These are phyloP conservation scores for Lagopus leucura DNA, from an alignment of 2,113 vertebrate genomes.

Conservation along the genomic window DNA sequence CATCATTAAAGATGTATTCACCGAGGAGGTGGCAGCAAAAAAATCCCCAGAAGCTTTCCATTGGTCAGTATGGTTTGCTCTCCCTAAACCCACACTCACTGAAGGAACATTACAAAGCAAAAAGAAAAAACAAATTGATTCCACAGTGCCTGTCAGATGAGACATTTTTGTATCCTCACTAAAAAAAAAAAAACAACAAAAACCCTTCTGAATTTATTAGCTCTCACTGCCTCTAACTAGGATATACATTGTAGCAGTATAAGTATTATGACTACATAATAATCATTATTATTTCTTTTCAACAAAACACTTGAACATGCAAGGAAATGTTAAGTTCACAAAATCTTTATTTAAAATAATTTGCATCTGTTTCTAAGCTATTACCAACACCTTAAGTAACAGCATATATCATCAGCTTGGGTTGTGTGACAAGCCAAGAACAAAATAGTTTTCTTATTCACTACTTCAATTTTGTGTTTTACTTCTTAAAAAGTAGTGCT, in stretches of 20 bases:
- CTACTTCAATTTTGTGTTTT: slow-evolving; percentile 10
- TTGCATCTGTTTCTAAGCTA: slow-evolving; percentile 10
- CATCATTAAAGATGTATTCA: not conserved
- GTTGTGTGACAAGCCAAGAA: slow-evolving; percentile 18
- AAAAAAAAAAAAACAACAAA: not conserved
- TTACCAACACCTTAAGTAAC: slow-evolving; percentile 15
- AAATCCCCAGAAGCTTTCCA: not conserved
- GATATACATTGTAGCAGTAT: not conserved
- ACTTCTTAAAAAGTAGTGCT: not conserved
- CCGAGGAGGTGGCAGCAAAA: not conserved
- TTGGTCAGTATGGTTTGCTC: not conserved
- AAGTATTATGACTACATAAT: not conserved
- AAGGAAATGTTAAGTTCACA: slow-evolving; percentile 10
- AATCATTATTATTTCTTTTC: not conserved
- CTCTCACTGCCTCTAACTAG: not conserved
- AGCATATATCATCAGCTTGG: not conserved
- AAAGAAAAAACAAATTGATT: not conserved
- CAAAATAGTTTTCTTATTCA: not conserved
- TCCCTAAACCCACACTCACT: not conserved
- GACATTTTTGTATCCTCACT: not conserved
- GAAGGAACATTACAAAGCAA: not conserved
- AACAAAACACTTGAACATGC: not conserved
- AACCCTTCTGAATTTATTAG: not conserved
- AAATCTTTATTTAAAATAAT: slow-evolving; percentile 29
- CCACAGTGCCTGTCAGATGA: not conserved